Evolutionary conservation across 1,140 invertebrate species (phyloP).

Genomic region (Triops longicaudatus): DNA sequence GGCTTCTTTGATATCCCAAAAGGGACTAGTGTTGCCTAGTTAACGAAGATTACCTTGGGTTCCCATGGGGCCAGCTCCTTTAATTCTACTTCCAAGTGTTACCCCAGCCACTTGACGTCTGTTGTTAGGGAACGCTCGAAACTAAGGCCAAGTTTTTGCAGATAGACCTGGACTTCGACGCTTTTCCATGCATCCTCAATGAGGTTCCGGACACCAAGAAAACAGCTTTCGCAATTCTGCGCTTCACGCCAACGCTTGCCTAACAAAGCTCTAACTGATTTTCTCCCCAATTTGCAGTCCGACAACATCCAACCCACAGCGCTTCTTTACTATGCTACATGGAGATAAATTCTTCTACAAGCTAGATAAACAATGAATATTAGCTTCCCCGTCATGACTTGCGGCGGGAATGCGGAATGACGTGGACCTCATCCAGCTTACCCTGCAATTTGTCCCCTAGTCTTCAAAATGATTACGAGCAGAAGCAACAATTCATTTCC

Average conservation of each 20-base stretch:
- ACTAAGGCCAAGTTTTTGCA: not conserved
- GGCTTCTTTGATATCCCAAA: not conserved
- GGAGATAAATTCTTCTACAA: not conserved
- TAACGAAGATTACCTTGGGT: slow-evolving; percentile 7
- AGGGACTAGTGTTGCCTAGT: slow-evolving; percentile 14
- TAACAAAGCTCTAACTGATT: not conserved
- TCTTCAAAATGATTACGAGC: not conserved
- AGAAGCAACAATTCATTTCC: not conserved
- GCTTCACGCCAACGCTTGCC: not conserved
- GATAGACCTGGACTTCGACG: not conserved
- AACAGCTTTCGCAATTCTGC: not conserved
- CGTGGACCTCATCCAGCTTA: no score
- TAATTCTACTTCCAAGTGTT: slow-evolving; percentile 7
- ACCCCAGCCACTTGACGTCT: slow-evolving; percentile 4
- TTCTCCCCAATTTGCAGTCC: not conserved
- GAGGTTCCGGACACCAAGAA: not conserved
- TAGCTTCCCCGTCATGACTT: not conserved
- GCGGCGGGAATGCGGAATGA: not conserved
- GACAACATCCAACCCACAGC: not conserved
- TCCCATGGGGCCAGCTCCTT: not conserved
- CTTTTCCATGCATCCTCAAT: slow-evolving; percentile 9
- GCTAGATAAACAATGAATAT: not conserved
- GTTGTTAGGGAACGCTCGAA: not conserved
- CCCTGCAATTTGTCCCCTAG: no score
- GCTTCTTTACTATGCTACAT: not conserved